Conservation (phyloP, 2,888 invertebrate species). For the Microctonus brassicae region DNA sequence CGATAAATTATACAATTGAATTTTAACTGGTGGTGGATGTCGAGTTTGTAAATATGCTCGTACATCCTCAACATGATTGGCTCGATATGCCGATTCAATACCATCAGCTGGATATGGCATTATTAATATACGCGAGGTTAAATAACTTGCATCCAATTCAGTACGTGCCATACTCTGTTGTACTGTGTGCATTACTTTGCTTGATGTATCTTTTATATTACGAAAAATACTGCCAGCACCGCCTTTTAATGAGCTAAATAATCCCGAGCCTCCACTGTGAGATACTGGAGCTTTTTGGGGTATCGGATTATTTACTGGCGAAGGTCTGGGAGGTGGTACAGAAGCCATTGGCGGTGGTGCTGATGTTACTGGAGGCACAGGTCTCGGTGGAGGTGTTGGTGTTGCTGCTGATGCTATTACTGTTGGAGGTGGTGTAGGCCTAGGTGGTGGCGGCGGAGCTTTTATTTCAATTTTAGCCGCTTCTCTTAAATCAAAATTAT, state of each 20-base stretch:
- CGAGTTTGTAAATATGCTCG: constrained; percentile 83
- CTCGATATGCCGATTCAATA: constrained; percentile 91
- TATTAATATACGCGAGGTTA: constrained; percentile 90
- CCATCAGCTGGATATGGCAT: constrained; percentile 98
- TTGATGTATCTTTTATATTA: constrained; percentile 95
- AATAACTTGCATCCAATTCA: constrained; percentile 92
- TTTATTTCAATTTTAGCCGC: constrained; percentile 77
- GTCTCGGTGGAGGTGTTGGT: constrained; percentile 66
- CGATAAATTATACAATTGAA: constrained; percentile 87
- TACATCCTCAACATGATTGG: constrained; percentile 94
- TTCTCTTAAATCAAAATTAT: constrained; percentile 85
- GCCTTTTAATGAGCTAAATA: constrained; percentile 89
- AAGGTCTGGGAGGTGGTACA: constrained; percentile 57
- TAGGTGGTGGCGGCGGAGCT: constrained; percentile 59
- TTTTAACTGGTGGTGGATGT: constrained; percentile 79
- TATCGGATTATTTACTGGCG: constrained; percentile 48
- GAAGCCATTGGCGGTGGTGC: constrained; percentile 56
- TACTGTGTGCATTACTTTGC: constrained; percentile 96
- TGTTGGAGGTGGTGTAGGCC: constrained; percentile 55
- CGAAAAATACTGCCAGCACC: constrained; percentile 94
- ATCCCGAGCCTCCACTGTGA: constrained; percentile 69
- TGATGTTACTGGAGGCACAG: constrained; percentile 57
- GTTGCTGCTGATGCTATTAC: constrained; percentile 60
- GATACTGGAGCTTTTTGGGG: constrained; percentile 45
- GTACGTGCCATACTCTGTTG: constrained; percentile 90